Percentiles rank a stretch among this genome's conserved stretches.
Conservation (phyloP, 2,888 invertebrate species). For the Notodonta ziczac region DNA sequence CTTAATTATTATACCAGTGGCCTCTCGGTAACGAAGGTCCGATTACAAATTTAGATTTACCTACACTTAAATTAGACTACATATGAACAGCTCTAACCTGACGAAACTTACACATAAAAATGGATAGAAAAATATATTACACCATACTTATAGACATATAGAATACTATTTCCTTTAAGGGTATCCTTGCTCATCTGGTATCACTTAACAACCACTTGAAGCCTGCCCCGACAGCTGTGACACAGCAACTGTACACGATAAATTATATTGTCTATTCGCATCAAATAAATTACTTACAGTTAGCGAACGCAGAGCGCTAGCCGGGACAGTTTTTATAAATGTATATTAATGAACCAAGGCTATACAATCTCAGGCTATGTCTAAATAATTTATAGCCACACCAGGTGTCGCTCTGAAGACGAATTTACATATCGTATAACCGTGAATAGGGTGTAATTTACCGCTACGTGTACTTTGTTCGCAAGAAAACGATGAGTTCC, state of each 20-base stretch:
- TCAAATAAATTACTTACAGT: slow-evolving; percentile 38
- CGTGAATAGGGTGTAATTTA: slow-evolving; percentile 55
- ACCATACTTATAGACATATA: too few species aligned
- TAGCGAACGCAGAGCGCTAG: slow-evolving; percentile 53
- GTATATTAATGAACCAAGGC: slow-evolving; percentile 72
- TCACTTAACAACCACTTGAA: not conserved
- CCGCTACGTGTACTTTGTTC: slow-evolving; percentile 58
- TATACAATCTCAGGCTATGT: slow-evolving; percentile 71
- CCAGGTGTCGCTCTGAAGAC: slow-evolving; percentile 70
- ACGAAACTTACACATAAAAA: too few species aligned
- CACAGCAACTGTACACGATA: slow-evolving; percentile 22
- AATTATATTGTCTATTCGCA: slow-evolving; percentile 34
- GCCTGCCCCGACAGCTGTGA: not conserved
- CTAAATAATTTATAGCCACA: slow-evolving; percentile 76
- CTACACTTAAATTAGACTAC: too few species aligned
- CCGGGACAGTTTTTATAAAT: slow-evolving; percentile 65
- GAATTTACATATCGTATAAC: slow-evolving; percentile 65
- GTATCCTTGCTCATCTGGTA: not conserved
- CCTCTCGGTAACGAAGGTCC: too few species aligned
- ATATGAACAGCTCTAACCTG: too few species aligned
- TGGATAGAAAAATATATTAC: too few species aligned
- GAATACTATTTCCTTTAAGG: not conserved
- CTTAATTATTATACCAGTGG: too few species aligned
- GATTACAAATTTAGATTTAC: too few species aligned
- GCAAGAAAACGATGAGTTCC: slow-evolving; percentile 57